Conservation (phyloP, 2,888 invertebrate species). For the Cantharis nigra region DNA sequence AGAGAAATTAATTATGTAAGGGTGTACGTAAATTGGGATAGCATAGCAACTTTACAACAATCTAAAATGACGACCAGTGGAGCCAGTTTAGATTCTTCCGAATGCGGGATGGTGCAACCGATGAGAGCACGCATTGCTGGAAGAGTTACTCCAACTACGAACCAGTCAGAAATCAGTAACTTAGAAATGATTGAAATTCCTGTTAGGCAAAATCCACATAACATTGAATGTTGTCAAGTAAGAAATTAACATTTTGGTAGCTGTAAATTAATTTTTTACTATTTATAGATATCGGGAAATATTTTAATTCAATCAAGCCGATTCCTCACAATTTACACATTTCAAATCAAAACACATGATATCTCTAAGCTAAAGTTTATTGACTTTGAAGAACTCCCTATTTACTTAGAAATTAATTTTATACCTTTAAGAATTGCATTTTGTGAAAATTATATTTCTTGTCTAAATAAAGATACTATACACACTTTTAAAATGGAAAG, state of each 20-base stretch:
- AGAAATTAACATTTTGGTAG: slow-evolving; percentile 7
- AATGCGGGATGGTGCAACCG: slow-evolving; percentile 58
- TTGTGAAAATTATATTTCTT: slow-evolving; percentile 71
- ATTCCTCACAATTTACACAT: slow-evolving; percentile 61
- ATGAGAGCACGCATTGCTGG: slow-evolving; percentile 76
- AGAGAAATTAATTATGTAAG: slow-evolving; percentile 63
- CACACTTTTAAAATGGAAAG: slow-evolving; percentile 64
- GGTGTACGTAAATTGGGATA: slow-evolving; percentile 77
- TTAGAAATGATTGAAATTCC: slow-evolving; percentile 79
- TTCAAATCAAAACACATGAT: slow-evolving; percentile 68
- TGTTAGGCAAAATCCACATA: slow-evolving; percentile 62
- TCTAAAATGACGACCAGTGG: slow-evolving; percentile 56
- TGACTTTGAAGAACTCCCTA: slow-evolving; percentile 70
- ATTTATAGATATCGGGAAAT: slow-evolving; percentile 51
- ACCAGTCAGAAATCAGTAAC: slow-evolving; percentile 62
- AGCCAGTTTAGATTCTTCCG: slow-evolving; percentile 51
- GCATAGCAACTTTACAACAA: slow-evolving; percentile 56
- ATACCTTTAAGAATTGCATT: slow-evolving; percentile 63
- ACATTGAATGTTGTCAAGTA: slow-evolving; percentile 67
- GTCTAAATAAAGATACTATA: slow-evolving; percentile 64
- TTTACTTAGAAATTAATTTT: slow-evolving; percentile 69
- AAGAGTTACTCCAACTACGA: slow-evolving; percentile 72
- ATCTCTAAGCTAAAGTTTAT: slow-evolving; percentile 69
- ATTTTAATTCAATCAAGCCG: slow-evolving; percentile 53
- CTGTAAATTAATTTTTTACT: neutral